Conservation (phyloP, 2,888 invertebrate species). For the Luffia ferchaultella region DNA sequence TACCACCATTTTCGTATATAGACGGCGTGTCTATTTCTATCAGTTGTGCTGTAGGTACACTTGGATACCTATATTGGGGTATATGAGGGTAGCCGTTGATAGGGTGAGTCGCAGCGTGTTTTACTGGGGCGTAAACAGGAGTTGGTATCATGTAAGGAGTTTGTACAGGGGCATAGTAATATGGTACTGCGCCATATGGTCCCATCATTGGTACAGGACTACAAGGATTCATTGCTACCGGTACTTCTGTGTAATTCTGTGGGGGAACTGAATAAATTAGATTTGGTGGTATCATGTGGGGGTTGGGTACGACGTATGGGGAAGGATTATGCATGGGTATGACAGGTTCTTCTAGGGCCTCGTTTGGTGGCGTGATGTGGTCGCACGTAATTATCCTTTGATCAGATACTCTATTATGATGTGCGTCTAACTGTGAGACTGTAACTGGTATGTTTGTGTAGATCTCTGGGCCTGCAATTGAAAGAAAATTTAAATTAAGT, state of each 20-base stretch:
- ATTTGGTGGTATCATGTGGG: slow-evolving; percentile 24
- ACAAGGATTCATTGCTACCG: slow-evolving; percentile 25
- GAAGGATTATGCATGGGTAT: slow-evolving; percentile 23
- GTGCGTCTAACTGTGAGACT: slow-evolving; percentile 18
- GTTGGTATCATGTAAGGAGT: slow-evolving; percentile 55
- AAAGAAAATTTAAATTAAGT: not conserved
- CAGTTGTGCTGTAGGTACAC: slow-evolving; percentile 72
- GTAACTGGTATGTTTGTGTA: slow-evolving; percentile 33
- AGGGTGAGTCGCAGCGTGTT: slow-evolving; percentile 50
- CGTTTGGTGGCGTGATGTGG: slow-evolving; percentile 23
- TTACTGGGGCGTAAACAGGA: slow-evolving; percentile 48
- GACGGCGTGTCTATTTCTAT: slow-evolving; percentile 70
- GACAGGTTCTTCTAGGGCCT: slow-evolving; percentile 27
- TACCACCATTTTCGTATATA: slow-evolving; percentile 38
- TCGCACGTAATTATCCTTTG: slow-evolving; percentile 28
- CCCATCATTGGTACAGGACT: slow-evolving; percentile 38
- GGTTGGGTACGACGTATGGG: slow-evolving; percentile 25
- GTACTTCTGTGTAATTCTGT: slow-evolving; percentile 26
- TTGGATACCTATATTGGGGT: slow-evolving; percentile 43
- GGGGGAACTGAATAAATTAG: slow-evolving; percentile 33
- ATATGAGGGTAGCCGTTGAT: slow-evolving; percentile 51
- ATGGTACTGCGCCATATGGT: slow-evolving; percentile 40
- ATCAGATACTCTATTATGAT: slow-evolving; percentile 22
- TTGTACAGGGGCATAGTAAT: slow-evolving; percentile 51
- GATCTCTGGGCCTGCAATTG: slow-evolving; percentile 8